Conservation (phyloP, 2,797 vertebrate genomes). For the Momotus momota region DNA sequence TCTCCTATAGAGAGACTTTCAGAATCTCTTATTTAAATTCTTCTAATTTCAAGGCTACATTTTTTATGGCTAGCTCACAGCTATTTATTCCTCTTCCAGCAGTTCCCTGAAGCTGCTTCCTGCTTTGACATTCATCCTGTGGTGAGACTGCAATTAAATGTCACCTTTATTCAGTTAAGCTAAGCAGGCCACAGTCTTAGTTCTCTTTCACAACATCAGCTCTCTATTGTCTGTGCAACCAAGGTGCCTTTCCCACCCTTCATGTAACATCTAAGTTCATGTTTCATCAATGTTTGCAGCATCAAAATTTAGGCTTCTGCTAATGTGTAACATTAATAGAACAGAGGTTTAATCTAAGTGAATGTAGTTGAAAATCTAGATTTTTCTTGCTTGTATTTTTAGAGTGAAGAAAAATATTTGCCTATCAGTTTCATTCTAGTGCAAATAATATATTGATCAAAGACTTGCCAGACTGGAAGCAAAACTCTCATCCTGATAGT, state of each 20-base stretch:
- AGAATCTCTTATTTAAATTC: not conserved
- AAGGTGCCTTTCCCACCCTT: not conserved
- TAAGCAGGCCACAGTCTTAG: not conserved
- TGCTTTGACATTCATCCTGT: not conserved
- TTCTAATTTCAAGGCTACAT: not conserved
- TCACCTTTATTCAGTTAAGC: slow-evolving; percentile 9
- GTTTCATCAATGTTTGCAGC: slow-evolving; percentile 50
- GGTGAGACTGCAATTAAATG: not conserved
- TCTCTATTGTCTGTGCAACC: not conserved
- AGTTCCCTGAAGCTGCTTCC: not conserved
- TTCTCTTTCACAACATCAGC: not conserved
- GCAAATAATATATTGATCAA: not conserved
- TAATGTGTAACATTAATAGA: not conserved
- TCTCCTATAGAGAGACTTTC: not conserved
- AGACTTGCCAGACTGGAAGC: not conserved
- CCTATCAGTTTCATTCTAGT: not conserved
- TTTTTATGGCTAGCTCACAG: not conserved
- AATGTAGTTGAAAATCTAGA: not conserved
- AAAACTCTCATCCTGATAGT: not conserved
- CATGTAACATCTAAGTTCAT: slow-evolving; percentile 2
- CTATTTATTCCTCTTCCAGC: not conserved
- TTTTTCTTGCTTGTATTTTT: not conserved
- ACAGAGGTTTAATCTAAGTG: not conserved
- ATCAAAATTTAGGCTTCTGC: slow-evolving; percentile 32
- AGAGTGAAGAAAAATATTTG: not conserved